Conservation (phyloP, 1,140 invertebrate genomes). For the Anagrus nilaparvatae region DNA sequence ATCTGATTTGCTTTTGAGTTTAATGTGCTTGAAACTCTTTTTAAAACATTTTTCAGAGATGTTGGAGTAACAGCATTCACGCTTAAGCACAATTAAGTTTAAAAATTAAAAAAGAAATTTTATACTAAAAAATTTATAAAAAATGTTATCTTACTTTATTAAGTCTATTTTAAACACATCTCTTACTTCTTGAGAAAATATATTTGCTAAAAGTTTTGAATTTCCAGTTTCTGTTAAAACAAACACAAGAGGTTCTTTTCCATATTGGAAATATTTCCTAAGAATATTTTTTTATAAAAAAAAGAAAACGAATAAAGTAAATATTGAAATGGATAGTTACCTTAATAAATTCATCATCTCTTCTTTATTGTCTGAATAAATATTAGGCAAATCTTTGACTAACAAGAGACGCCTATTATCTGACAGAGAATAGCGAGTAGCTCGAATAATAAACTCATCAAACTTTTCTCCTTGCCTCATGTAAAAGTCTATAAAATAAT, state of each 20-base stretch:
- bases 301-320: constrained; percentile 8
- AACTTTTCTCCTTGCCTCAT: constrained; percentile 51
- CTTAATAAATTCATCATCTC: constrained; percentile 52
- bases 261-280: constrained; percentile 50
- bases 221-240: constrained; percentile 55
- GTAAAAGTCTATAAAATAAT: neutral
- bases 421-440: constrained; percentile 54
- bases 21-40: constrained; percentile 48
- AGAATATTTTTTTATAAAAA: constrained; percentile 33
- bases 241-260: constrained; percentile 59
- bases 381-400: constrained; percentile 68
- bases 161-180: constrained; percentile 49
- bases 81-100: constrained; percentile 31
- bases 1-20: constrained; percentile 42
- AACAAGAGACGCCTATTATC: constrained; percentile 47
- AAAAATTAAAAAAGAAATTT: constrained; percentile 9
- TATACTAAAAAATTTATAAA: constrained; percentile 1
- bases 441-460: constrained; percentile 54
- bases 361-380: constrained; percentile 48
- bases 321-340: constrained; percentile 38
- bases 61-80: constrained; percentile 55
- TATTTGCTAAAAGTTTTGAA: constrained; percentile 45
- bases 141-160: constrained; percentile 44
- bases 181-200: constrained; percentile 52
- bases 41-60: constrained; percentile 55